A percentile compares a stretch with the other conserved stretches of the same genome.
Evolutionary conservation across 2,113 vertebrate genomes (phyloP).

Genomic region (Opisthocomus hoazin): DNA sequence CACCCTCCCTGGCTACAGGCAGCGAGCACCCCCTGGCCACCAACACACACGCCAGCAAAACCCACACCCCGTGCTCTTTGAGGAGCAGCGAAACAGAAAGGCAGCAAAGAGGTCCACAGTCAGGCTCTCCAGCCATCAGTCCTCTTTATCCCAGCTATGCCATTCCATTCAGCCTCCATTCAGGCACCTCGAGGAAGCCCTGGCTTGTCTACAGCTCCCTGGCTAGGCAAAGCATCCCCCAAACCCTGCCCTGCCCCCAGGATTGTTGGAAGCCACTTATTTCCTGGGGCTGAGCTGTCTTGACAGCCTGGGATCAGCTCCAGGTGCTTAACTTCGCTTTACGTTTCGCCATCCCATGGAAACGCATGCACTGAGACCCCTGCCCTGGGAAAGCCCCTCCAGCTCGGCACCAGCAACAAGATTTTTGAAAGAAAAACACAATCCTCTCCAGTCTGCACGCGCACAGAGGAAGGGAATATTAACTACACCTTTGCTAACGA

Average conservation of each 20-base stretch:
- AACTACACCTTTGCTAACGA: background rate
- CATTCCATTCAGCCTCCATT: background rate
- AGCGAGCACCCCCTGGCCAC: background rate
- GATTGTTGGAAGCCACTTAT: accelerated
- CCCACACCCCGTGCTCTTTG: background rate
- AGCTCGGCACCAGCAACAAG: accelerated
- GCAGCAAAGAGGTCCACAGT: background rate
- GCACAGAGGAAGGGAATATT: background rate
- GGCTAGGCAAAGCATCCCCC: background rate
- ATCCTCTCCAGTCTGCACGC: background rate
- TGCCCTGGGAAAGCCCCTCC: background rate
- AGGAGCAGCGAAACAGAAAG: background rate
- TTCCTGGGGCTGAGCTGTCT: background rate
- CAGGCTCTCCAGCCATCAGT: background rate
- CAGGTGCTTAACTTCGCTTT: background rate
- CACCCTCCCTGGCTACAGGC: background rate
- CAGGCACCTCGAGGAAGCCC: background rate
- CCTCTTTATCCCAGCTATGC: accelerated
- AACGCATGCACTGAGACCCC: accelerated
- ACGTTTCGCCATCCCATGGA: accelerated
- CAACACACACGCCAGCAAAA: accelerated
- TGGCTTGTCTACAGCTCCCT: accelerated
- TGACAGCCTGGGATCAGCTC: background rate
- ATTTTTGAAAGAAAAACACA: background rate
- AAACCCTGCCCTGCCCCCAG: background rate